phyloP scores from a whole-genome alignment of 2,113 vertebrate genomes.

The Empidonax alnorum region DNA sequence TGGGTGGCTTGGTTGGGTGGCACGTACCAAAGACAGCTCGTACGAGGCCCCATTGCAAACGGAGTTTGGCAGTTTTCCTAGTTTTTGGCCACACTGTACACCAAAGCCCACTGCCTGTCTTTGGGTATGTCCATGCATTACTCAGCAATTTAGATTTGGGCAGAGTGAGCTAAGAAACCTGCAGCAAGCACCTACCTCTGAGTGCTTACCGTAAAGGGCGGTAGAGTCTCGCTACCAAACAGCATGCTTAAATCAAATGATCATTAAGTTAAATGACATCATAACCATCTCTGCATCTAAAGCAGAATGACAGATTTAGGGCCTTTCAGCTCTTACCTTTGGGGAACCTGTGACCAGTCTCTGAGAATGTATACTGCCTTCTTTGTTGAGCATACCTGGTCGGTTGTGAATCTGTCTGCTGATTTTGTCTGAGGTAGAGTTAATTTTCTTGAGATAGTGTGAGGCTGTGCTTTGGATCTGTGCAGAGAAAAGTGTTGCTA shows the following conservation, averaged over 20 bases:
- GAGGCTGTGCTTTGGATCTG: neutral
- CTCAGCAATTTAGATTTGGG: neutral
- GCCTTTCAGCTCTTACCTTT: neutral
- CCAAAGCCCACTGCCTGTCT: neutral
- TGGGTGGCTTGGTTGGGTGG: neutral
- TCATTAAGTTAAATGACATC: neutral
- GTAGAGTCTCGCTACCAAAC: neutral
- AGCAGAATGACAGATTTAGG: neutral
- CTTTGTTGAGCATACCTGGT: neutral
- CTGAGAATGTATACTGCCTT: neutral
- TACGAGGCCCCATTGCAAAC: neutral
- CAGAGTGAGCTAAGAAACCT: neutral
- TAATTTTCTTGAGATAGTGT: neutral
- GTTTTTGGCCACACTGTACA: neutral
- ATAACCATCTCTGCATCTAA: neutral
- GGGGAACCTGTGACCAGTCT: neutral
- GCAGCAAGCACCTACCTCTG: neutral
- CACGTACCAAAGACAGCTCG: neutral
- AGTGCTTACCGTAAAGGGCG: neutral
- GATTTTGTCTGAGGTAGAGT: neutral
- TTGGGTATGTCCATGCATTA: neutral
- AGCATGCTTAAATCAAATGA: neutral
- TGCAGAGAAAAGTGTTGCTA: neutral
- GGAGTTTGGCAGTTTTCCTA: neutral
- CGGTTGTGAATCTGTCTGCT: neutral